These are phyloP conservation scores for Sebastiscus albofasciatus DNA, from an alignment of 2,797 vertebrate genomes.

Conservation along the genomic window DNA sequence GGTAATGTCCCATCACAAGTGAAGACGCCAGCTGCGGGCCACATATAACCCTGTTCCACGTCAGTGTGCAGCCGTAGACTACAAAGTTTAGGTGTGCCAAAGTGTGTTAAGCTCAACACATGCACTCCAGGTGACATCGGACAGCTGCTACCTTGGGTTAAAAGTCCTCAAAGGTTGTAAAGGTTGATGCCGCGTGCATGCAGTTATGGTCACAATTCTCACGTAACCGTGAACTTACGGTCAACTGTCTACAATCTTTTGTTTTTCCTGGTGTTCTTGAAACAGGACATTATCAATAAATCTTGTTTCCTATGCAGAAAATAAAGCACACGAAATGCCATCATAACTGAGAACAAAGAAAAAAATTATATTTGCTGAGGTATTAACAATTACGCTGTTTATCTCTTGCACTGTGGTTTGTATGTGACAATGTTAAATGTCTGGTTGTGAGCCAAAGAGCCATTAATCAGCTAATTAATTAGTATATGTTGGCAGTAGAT, in stretches of 20 bases:
- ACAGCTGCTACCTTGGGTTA: slow-evolving; percentile 72
- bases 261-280: neutral
- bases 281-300: slow-evolving; percentile 20
- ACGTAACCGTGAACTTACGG: neutral
- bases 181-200: slow-evolving; percentile 39
- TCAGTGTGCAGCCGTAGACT: slow-evolving; percentile 61
- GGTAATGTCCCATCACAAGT: slow-evolving; percentile 61
- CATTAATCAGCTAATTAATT: slow-evolving; percentile 67
- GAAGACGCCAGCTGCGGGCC: slow-evolving; percentile 69
- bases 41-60: slow-evolving; percentile 63
- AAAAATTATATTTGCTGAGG: neutral
- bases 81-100: slow-evolving; percentile 72
- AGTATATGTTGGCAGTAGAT: slow-evolving; percentile 46
- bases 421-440: slow-evolving; percentile 24
- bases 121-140: slow-evolving; percentile 71
- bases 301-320: neutral
- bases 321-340: neutral
- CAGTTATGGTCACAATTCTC: neutral
- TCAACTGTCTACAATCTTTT: slow-evolving; percentile 16
- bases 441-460: slow-evolving; percentile 25
- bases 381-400: neutral
- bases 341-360: neutral
- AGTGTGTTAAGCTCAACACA: slow-evolving; percentile 76
- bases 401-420: slow-evolving; percentile 4
- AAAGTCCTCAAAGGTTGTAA: slow-evolving; percentile 48